These are phyloP conservation scores for Scaptomyza cyrtandrae DNA, from an alignment of 2,888 invertebrate genomes.

Conservation along the genomic window DNA sequence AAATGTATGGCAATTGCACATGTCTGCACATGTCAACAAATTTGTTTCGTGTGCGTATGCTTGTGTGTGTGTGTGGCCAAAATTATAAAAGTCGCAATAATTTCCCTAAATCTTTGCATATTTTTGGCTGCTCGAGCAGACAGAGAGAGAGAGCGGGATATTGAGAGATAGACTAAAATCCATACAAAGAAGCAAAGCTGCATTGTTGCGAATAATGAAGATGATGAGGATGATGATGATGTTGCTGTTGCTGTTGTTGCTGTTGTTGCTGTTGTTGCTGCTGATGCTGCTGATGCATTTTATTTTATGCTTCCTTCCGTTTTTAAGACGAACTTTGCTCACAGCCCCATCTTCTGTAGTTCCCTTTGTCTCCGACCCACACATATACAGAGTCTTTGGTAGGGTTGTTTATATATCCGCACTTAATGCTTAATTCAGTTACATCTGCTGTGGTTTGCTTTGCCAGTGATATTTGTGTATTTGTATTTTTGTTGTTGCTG, in stretches of 20 bases:
- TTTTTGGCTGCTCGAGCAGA: conserved; percentile 41
- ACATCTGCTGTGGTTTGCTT: conserved; percentile 66
- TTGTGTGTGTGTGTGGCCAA: conserved; percentile 40
- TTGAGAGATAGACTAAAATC: conserved; percentile 19
- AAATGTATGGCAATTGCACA: conserved; percentile 65
- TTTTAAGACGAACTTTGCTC: conserved; percentile 57
- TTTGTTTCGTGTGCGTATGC: conserved; percentile 41
- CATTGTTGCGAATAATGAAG: conserved; percentile 31
- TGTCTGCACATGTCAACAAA: conserved; percentile 80
- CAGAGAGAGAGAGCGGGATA: conserved; percentile 1
- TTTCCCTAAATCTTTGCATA: conserved; percentile 75
- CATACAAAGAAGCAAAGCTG: conserved; percentile 17
- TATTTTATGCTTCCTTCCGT: conserved; percentile 81
- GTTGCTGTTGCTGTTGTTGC: conserved; percentile 19
- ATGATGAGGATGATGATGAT: conserved; percentile 33
- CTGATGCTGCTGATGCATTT: conserved; percentile 62
- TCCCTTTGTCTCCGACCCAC: conserved; percentile 43
- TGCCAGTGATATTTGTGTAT: conserved; percentile 34
- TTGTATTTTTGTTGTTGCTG: conserved; percentile 43
- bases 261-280: conserved; percentile 28
- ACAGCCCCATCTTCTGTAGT: neutral
- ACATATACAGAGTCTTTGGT: conserved; percentile 60
- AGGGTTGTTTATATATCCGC: conserved; percentile 80
- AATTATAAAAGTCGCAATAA: conserved; percentile 78
- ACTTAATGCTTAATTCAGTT: conserved; percentile 81